Evolutionary conservation across 2,797 vertebrate genomes (phyloP), one percentile per base, ranked within the genome.

Genomic region (Phylloscopus collybita): DNA sequence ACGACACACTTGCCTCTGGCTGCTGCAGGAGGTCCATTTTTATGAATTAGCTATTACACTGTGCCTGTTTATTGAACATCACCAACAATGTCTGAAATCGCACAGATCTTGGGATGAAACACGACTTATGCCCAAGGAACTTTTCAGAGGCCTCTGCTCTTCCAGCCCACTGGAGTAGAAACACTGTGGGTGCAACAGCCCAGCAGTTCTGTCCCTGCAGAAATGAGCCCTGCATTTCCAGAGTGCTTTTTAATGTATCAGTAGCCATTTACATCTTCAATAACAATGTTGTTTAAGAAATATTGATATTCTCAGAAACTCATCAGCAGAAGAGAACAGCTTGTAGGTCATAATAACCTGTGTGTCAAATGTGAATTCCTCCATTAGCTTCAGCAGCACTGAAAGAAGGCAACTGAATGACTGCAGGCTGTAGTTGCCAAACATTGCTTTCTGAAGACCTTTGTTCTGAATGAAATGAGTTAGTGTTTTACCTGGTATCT

Each of bases 11-110:
- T 67, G 85, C 90, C 83, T 93, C 80, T 91, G 93, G 91, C 84
- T 92, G 69, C 69, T 90, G 3, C 47, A 86, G 59, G 47, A 91
- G 70, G 65, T 61, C 79, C 45, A 72, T 92, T 91, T 87, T 94
- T 88, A 81, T 92, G 56, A 95, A 93, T 91, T 93, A 92, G 54
- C 66, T 79, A 50, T 88, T 96, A 75, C 27, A 60, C 42, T 66
- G 40, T 84, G 62, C 45, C 66, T 90, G 70, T 62, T 95, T 93
- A 90, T 73, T 93, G 85, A 84, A 38, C 66, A 86, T 76, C 62
- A 38, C 47, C 76, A 73, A 18, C 53, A 72, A 51, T 36, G 38
- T 81, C 49, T 88, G 76, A 59, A 91, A 91, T 61, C 81, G 51
- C 36, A 76, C 32, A 36, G 53, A 79, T 62, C 57, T 80, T 66